Evolutionary conservation across 2,888 invertebrate species (phyloP), one percentile per base, ranked within the genome.

Genomic region (Spodoptera picta): DNA sequence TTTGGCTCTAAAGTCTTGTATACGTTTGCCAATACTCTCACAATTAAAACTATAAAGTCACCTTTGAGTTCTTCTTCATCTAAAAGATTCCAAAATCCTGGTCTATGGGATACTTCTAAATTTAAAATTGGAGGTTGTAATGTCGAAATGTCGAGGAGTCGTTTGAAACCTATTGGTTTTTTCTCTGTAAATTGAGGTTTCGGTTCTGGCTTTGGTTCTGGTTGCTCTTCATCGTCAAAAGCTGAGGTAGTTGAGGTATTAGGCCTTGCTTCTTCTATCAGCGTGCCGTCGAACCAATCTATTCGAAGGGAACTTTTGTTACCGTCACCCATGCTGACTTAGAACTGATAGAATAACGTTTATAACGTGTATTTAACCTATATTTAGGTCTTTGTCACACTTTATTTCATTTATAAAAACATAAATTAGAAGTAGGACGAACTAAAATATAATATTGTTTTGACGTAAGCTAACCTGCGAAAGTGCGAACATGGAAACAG

Each of bases 281-380:
- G 75, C 27, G 91, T 90, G 6, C 94, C 94, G 78, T 94, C 94
- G 65, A 94, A 94, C 94, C 94, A 94, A 71, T 94, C 94, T 79
- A 94, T 93, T 3, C 94, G 87, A 63, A 93, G 82, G 42, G 91
- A 88, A 47, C 87, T 80, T 77, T 90, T 90, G 65, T 79, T 85
- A 47, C 55, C 68, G 48, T 91, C 87, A 71, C 82, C 78, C 93
- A 93, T 93, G 36, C 9, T 36, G 69, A 52, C 58, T 70, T 50
- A 60, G 24, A 69, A 60, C 7, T 51, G 31, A 55, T 47, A 55
- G 4, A 54, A 45, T 23, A 46, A 24, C 14, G 41, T 59, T 49
- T 27, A 7, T 6, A 12, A 6, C 45, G 19, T 43, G 5, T 31
- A 69, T 58, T 59, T 51, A 54, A 41, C 36, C 36, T 61, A 44